These are phyloP conservation scores for Eutrigla gurnardus DNA, from an alignment of 2,797 vertebrate species.

Conservation along the genomic window DNA sequence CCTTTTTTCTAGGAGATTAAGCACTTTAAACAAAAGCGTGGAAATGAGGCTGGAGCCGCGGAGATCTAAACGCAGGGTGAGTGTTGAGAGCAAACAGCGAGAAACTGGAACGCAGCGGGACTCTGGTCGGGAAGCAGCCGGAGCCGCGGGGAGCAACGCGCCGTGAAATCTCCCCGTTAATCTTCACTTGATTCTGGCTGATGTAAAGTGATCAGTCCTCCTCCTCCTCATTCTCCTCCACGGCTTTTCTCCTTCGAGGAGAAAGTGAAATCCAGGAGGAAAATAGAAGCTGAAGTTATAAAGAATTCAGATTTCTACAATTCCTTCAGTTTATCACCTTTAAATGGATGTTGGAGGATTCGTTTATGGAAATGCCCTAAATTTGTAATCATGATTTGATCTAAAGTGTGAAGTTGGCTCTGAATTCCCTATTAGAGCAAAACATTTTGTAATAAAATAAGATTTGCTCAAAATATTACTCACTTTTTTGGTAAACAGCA, in stretches of 20 bases:
- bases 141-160: neutral
- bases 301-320: neutral
- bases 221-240: slow-evolving; percentile 2
- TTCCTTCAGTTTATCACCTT: neutral
- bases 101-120: slow-evolving; percentile 21
- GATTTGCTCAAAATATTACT: neutral
- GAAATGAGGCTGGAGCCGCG: slow-evolving; percentile 89
- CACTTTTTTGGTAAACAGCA: neutral
- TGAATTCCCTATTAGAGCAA: too few species aligned
- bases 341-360: neutral
- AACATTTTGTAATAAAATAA: too few species aligned
- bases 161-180: slow-evolving; percentile 26
- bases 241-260: neutral
- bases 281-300: neutral
- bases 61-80: slow-evolving; percentile 83
- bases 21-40: slow-evolving; percentile 89
- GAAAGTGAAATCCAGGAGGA: neutral
- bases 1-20: slow-evolving; percentile 83
- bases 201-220: slow-evolving; percentile 24
- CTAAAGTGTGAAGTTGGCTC: too few species aligned
- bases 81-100: slow-evolving; percentile 47
- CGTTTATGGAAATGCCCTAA: too few species aligned
- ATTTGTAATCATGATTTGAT: too few species aligned
- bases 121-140: neutral
- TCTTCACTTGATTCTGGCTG: slow-evolving; percentile 13